A percentile compares a stretch with the other conserved stretches of the same genome.
phyloP scores from a whole-genome alignment of 2,797 vertebrate species.

The Periparus ater region DNA sequence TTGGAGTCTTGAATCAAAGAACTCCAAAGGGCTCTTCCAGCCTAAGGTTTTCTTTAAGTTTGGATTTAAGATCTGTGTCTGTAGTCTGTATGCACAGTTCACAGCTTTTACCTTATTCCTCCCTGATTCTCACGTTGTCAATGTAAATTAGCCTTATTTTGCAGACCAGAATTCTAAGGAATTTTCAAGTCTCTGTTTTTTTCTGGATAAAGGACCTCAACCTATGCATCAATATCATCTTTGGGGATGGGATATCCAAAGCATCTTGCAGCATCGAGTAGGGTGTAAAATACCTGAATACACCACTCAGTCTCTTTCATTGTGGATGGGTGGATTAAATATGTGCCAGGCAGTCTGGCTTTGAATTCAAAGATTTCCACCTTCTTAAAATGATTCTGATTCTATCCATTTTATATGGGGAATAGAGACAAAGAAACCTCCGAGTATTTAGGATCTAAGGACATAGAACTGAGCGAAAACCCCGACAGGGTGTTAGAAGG shows the following conservation, averaged over 20 bases:
- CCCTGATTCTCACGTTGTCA: not conserved
- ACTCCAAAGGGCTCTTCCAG: not conserved
- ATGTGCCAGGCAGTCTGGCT: not conserved
- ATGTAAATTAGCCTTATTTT: not conserved
- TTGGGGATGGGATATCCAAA: not conserved
- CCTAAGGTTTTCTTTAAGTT: not conserved
- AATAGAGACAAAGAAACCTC: not conserved
- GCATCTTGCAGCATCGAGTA: not conserved
- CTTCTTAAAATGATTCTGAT: not conserved
- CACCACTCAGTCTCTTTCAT: not conserved
- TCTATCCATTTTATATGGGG: not conserved
- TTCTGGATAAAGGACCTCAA: not conserved
- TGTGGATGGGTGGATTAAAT: not conserved
- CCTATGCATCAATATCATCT: not conserved
- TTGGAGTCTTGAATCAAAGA: not conserved
- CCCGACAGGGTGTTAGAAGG: not conserved
- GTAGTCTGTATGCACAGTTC: rapidly evolving
- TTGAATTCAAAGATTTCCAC: not conserved
- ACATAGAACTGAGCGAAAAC: not conserved
- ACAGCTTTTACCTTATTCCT: not conserved
- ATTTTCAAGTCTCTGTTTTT: not conserved
- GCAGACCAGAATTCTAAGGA: not conserved
- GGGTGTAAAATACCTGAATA: not conserved
- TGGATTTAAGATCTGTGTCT: not conserved
- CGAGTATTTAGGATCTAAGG: not conserved